phyloP scores from a whole-genome alignment of 2,888 invertebrate genomes.

The Lapara coniferarum region DNA sequence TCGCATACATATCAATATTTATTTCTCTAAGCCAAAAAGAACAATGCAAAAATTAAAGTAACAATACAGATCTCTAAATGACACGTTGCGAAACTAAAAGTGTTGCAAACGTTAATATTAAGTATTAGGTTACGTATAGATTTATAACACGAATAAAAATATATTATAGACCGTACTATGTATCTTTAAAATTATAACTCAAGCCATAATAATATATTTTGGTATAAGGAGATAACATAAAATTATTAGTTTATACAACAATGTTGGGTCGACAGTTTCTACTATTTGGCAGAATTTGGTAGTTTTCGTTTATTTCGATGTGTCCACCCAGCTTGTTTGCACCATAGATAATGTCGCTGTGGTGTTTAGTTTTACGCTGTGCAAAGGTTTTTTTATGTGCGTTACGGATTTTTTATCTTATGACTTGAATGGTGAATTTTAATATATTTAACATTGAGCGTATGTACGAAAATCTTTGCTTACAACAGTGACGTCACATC shows the following conservation, averaged over 20 bases:
- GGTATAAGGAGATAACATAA: constrained; percentile 77
- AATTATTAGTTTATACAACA: constrained; percentile 62
- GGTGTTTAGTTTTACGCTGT: not conserved
- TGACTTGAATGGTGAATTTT: constrained; percentile 10
- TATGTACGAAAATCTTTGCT: constrained; percentile 17
- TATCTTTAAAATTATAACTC: constrained; percentile 78
- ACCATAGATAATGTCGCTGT: constrained; percentile 23
- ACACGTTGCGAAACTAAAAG: constrained; percentile 75
- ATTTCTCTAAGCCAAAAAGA: constrained; percentile 51
- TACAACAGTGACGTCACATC: constrained; percentile 15
- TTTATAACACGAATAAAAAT: constrained; percentile 70
- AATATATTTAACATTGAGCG: constrained; percentile 1
- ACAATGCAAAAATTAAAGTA: constrained; percentile 50
- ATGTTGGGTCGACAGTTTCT: constrained; percentile 59
- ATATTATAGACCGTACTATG: constrained; percentile 73
- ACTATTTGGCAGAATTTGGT: constrained; percentile 43
- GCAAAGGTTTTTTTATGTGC: not conserved
- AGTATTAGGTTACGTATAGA: constrained; percentile 74
- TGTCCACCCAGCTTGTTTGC: constrained; percentile 55
- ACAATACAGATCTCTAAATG: constrained; percentile 72
- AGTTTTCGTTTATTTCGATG: constrained; percentile 23
- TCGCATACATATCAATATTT: constrained; percentile 48
- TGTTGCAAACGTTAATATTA: constrained; percentile 77
- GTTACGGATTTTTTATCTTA: constrained; percentile 2
- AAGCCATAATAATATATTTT: constrained; percentile 84